These are phyloP conservation scores for Stratiolaelaps scimitus DNA, from an alignment of 1,140 invertebrate species.

Conservation along the genomic window DNA sequence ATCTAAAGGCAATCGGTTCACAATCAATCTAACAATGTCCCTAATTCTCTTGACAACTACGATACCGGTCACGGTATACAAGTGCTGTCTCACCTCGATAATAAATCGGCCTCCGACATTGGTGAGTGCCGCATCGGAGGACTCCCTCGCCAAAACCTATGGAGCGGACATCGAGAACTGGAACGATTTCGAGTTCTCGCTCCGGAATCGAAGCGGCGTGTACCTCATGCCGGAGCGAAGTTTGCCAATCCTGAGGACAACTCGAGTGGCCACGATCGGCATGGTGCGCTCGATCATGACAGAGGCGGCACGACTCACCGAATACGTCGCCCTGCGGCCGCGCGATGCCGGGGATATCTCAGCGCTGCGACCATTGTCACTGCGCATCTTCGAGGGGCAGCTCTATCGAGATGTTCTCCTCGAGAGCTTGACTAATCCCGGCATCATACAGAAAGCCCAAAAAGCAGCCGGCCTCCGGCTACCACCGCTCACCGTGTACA, in stretches of 20 bases:
- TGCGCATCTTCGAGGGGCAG: not conserved
- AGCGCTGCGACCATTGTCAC: not conserved
- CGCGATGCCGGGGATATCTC: not conserved
- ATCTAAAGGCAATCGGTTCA: not conserved
- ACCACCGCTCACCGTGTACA: no score
- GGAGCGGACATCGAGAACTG: no score
- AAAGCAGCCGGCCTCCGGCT: no score
- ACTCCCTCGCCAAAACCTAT: not conserved
- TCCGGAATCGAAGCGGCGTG: no score
- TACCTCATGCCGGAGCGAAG: not conserved
- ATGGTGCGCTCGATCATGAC: not conserved
- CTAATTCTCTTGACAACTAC: not conserved
- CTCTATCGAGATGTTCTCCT: not conserved
- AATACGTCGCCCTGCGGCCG: not conserved
- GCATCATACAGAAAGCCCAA: no score
- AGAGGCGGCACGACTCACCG: not conserved
- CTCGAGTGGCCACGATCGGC: not conserved
- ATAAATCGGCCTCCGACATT: not conserved
- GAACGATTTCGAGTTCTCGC: no score
- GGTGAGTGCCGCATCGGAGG: not conserved
- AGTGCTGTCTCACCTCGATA: not conserved
- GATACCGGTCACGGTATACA: not conserved
- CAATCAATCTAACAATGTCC: not conserved
- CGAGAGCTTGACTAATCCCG: not conserved
- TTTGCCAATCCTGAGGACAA: not conserved